Percentiles rank a stretch among this genome's conserved stretches.
phyloP scores from a whole-genome alignment of 2,888 invertebrate genomes.

The Clunio marinus region DNA sequence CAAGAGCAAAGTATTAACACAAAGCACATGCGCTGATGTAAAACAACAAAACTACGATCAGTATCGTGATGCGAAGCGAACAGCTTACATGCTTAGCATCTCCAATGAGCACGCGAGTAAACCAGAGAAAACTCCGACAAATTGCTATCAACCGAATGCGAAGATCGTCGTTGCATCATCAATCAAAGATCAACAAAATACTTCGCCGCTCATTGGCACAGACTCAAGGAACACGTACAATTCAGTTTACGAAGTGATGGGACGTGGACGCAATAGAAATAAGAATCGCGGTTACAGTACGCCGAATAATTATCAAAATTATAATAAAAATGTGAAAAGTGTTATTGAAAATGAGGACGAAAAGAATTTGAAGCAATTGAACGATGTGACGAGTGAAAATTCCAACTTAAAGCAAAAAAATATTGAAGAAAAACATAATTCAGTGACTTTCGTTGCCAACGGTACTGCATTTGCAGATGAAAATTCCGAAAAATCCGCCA shows the following conservation, averaged over 20 bases:
- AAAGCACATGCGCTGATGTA: constrained; percentile 10
- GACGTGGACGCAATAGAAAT: constrained; percentile 29
- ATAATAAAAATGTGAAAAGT: constrained; percentile 5
- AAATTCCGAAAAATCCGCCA: constrained; percentile 29
- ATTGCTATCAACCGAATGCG: neutral
- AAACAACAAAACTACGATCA: constrained; percentile 33
- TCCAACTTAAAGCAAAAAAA: neutral
- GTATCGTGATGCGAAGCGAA: constrained; percentile 22
- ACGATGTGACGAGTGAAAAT: neutral
- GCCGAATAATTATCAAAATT: neutral
- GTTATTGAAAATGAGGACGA: neutral
- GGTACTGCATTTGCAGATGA: neutral
- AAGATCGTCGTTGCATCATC: constrained; percentile 27
- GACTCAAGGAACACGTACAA: constrained; percentile 12
- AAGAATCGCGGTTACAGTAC: neutral
- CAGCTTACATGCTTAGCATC: neutral
- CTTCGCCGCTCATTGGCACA: neutral
- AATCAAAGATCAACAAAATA: constrained; percentile 25
- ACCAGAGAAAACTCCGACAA: neutral
- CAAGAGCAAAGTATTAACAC: constrained; percentile 6
- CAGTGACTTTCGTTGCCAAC: neutral
- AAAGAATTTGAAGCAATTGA: neutral
- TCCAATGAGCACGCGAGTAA: neutral
- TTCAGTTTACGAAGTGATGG: constrained; percentile 26
- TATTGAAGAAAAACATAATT: neutral